phyloP scores from a whole-genome alignment of 2,797 vertebrate genomes.

The Eleutherodactylus coqui region DNA sequence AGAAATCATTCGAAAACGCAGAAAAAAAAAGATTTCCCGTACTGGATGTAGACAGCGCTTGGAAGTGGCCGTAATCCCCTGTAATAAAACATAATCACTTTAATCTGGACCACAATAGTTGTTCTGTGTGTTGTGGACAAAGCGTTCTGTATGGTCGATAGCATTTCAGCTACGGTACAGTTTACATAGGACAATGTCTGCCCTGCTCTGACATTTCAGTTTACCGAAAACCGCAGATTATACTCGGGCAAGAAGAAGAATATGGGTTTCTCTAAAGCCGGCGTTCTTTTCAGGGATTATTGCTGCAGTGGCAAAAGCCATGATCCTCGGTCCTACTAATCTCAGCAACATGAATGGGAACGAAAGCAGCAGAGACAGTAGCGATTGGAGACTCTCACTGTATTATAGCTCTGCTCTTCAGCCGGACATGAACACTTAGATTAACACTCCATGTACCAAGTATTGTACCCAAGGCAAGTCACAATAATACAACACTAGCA shows the following conservation, averaged over 20 bases:
- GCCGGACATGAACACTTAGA: constrained; percentile 7
- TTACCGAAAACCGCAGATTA: constrained; percentile 19
- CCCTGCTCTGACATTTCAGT: constrained; percentile 26
- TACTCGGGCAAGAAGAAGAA: constrained; percentile 7
- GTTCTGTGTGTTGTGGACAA: constrained; percentile 17
- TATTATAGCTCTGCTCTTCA: not conserved
- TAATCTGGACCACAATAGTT: constrained; percentile 34
- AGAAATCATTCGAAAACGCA: not conserved
- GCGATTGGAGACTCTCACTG: not conserved
- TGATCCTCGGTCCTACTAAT: constrained; percentile 51
- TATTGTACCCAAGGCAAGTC: not conserved
- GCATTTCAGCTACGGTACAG: not conserved
- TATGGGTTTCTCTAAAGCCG: constrained; percentile 22
- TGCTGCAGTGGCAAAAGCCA: constrained; percentile 41
- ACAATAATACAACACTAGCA: not conserved
- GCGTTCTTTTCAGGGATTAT: constrained; percentile 49
- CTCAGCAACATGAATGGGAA: constrained; percentile 33
- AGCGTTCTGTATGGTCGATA: not conserved
- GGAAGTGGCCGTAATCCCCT: constrained; percentile 15
- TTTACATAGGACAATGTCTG: constrained; percentile 15
- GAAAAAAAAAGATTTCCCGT: not conserved
- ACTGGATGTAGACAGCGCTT: not conserved
- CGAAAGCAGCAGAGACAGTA: constrained; percentile 10
- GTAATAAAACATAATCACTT: constrained; percentile 41
- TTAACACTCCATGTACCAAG: not conserved